These are phyloP conservation scores for Hapalemur alaotrensis DNA, from an alignment of 2,797 vertebrate species.

Conservation along the genomic window DNA sequence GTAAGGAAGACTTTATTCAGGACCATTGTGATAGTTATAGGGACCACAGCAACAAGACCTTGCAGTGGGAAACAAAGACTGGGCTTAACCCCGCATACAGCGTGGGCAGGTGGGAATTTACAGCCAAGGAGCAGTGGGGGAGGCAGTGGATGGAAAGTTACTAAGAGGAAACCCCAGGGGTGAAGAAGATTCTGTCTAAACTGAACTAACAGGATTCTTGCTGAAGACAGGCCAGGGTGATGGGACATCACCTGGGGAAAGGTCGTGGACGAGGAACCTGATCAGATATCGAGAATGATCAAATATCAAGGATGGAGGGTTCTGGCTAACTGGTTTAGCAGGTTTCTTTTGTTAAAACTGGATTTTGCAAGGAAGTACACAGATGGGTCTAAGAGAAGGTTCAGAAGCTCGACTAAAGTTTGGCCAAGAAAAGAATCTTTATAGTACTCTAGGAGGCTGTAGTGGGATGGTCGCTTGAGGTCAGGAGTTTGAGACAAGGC, in stretches of 20 bases:
- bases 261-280: background rate
- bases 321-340: background rate
- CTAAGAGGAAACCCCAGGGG: background rate
- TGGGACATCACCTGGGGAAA: background rate
- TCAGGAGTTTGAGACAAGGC: background rate
- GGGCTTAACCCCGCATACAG: background rate
- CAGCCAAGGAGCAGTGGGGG: background rate
- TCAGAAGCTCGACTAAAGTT: background rate
- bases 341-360: background rate
- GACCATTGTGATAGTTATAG: background rate
- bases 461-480: background rate
- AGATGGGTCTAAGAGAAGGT: background rate
- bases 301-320: background rate
- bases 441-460: background rate
- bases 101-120: background rate
- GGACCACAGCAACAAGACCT: background rate
- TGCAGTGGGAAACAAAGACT: background rate
- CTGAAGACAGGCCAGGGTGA: background rate
- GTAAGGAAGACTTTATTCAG: background rate
- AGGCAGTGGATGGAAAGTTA: background rate
- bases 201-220: background rate
- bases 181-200: background rate
- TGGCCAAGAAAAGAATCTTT: background rate
- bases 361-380: background rate
- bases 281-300: background rate